Evolutionary conservation across 2,113 vertebrate genomes (phyloP).

Genomic region (Oceanites oceanicus): DNA sequence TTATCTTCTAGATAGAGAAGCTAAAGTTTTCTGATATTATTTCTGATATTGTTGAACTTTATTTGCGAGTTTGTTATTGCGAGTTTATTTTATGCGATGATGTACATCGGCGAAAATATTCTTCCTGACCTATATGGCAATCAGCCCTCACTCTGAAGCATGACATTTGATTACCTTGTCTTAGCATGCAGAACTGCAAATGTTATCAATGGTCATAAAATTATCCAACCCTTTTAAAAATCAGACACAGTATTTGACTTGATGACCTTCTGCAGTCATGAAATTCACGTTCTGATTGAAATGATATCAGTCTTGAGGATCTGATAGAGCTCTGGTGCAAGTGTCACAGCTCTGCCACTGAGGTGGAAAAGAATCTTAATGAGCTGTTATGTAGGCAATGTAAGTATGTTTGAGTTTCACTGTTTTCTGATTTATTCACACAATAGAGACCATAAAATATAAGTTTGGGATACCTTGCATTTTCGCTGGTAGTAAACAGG

Average conservation of each 20-base stretch:
- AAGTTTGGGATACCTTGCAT: background rate
- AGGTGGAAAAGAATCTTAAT: constrained; percentile 50
- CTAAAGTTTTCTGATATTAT: constrained; percentile 19
- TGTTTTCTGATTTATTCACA: background rate
- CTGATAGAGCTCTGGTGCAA: constrained; percentile 26
- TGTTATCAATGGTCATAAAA: constrained; percentile 67
- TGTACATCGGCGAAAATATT: background rate
- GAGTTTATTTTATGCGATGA: constrained; percentile 9
- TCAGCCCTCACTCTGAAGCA: background rate
- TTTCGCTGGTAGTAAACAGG: background rate
- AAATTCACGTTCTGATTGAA: constrained; percentile 56
- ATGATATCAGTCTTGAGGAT: constrained; percentile 50
- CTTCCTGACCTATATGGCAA: constrained; percentile 37
- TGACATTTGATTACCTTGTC: constrained; percentile 60
- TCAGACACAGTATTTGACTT: constrained; percentile 64
- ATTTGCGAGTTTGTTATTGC: background rate
- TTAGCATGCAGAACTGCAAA: constrained; percentile 59
- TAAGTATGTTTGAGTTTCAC: background rate
- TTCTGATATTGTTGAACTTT: background rate
- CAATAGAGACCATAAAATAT: background rate
- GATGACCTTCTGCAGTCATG: constrained; percentile 55
- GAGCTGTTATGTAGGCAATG: background rate
- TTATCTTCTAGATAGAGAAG: constrained; percentile 17
- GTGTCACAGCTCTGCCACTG: constrained; percentile 49
- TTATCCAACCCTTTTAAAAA: constrained; percentile 65